Conservation (phyloP, 2,888 invertebrate species). For the Dermolepida albohirtum region DNA sequence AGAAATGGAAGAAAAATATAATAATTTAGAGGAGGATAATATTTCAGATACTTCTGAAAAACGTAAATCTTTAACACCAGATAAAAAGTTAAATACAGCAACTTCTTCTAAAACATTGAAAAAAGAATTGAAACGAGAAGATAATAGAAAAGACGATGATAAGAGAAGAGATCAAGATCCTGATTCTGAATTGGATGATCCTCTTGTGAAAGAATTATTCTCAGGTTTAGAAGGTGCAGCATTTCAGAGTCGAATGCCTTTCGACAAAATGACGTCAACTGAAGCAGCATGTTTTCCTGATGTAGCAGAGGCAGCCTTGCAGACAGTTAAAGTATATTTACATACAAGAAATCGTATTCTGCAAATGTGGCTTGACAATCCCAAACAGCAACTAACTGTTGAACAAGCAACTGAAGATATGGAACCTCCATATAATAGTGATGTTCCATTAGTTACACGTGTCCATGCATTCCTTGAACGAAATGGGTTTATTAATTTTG, state of each 20-base stretch:
- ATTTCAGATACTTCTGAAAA: constrained; percentile 74
- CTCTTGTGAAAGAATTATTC: constrained; percentile 66
- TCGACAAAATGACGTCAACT: constrained; percentile 92
- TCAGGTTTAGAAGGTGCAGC: constrained; percentile 86
- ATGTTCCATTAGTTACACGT: constrained; percentile 83
- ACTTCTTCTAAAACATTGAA: constrained; percentile 66
- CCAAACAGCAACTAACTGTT: constrained; percentile 88
- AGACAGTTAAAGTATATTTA: constrained; percentile 88
- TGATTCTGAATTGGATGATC: constrained; percentile 77
- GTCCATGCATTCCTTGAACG: constrained; percentile 93
- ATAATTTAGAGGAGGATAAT: constrained; percentile 70
- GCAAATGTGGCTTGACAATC: constrained; percentile 96
- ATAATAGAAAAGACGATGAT: constrained; percentile 65
- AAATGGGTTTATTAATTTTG: constrained; percentile 98
- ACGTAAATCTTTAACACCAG: constrained; percentile 68
- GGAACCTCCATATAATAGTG: constrained; percentile 93
- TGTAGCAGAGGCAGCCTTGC: constrained; percentile 83
- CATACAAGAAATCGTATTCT: constrained; percentile 91
- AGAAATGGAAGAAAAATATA: constrained; percentile 77
- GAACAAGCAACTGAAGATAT: constrained; percentile 86
- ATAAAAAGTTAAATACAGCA: constrained; percentile 68
- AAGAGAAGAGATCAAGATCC: constrained; percentile 74
- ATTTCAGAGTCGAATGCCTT: constrained; percentile 93
- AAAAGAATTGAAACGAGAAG: constrained; percentile 65
- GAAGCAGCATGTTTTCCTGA: constrained; percentile 96